phyloP scores from a whole-genome alignment of 2,113 vertebrate species.

The Ophthalmolycus amberensis region DNA sequence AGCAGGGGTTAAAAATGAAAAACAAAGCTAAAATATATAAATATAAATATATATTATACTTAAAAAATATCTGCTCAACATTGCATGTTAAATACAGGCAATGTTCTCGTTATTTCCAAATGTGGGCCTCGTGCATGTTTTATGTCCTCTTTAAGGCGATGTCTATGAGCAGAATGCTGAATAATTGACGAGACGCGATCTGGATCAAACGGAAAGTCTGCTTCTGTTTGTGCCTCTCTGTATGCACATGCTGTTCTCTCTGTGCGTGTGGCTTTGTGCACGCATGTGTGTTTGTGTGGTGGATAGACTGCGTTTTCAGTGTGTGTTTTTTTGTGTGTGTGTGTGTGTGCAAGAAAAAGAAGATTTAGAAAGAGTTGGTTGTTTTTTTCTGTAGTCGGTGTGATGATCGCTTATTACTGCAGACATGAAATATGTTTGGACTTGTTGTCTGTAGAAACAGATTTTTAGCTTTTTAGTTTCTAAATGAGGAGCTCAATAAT shows the following conservation, averaged over 20 bases:
- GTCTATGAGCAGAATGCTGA: slow-evolving; percentile 81
- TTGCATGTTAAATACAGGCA: slow-evolving; percentile 74
- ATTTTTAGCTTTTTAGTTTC: background rate
- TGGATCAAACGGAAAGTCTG: slow-evolving; percentile 79
- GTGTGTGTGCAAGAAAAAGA: background rate
- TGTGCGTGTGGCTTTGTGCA: slow-evolving; percentile 25
- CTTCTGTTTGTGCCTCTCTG: slow-evolving; percentile 73
- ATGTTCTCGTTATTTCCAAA: slow-evolving; percentile 78
- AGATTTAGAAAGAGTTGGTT: background rate
- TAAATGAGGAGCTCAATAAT: background rate
- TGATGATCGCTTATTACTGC: slow-evolving; percentile 17
- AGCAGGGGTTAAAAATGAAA: slow-evolving; percentile 11
- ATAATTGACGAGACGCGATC: slow-evolving; percentile 80
- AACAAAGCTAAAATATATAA: background rate
- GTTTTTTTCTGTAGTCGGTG: background rate
- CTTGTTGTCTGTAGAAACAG: background rate
- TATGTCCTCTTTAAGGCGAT: slow-evolving; percentile 77
- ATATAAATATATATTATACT: background rate
- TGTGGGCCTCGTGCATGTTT: slow-evolving; percentile 78
- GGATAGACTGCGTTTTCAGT: background rate
- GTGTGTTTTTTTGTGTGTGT: slow-evolving; percentile 6
- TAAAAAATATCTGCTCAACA: slow-evolving; percentile 30
- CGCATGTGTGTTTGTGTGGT: slow-evolving; percentile 16
- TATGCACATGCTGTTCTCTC: slow-evolving; percentile 50
- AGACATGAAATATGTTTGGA: slow-evolving; percentile 17